Percentiles rank a stretch among this genome's conserved stretches.
Conservation (phyloP, 2,888 invertebrate species). For the Melinaea marsaeus region DNA sequence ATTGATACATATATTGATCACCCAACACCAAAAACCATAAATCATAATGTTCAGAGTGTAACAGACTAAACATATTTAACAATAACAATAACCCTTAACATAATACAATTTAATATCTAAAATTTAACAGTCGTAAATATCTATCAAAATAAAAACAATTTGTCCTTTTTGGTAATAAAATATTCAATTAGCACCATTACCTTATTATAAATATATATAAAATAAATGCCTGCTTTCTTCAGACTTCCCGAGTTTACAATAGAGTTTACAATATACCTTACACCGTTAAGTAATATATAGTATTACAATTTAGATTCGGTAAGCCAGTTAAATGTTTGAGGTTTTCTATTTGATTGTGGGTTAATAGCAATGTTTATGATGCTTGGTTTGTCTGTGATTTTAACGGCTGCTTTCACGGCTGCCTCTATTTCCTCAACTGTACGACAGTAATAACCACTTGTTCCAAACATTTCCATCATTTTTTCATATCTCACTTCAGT, state of each 20-base stretch:
- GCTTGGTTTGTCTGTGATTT: slow-evolving; percentile 85
- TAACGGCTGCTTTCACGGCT: slow-evolving; percentile 83
- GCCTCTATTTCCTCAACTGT: slow-evolving; percentile 85
- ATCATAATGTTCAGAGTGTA: not conserved
- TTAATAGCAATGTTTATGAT: slow-evolving; percentile 95
- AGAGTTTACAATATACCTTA: not conserved
- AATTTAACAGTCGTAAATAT: no score
- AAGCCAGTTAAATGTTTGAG: slow-evolving; percentile 94
- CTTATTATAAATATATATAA: no score
- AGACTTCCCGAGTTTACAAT: no score
- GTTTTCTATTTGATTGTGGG: slow-evolving; percentile 92
- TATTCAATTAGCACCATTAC: no score
- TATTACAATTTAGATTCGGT: slow-evolving; percentile 92
- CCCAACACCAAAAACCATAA: slow-evolving; percentile 11
- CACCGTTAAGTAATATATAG: not conserved
- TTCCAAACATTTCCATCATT: slow-evolving; percentile 92
- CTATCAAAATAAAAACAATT: slow-evolving; percentile 5
- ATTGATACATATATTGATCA: slow-evolving; percentile 18
- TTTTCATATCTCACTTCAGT: slow-evolving; percentile 91
- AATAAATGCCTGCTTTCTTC: no score
- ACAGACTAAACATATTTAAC: not conserved
- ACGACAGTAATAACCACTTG: slow-evolving; percentile 87
- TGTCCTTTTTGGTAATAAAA: not conserved
- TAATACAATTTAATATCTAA: no score
- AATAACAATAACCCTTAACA: no score